Evolutionary conservation across 1,140 invertebrate genomes (phyloP).

Genomic region (Drosophila athabasca): DNA sequence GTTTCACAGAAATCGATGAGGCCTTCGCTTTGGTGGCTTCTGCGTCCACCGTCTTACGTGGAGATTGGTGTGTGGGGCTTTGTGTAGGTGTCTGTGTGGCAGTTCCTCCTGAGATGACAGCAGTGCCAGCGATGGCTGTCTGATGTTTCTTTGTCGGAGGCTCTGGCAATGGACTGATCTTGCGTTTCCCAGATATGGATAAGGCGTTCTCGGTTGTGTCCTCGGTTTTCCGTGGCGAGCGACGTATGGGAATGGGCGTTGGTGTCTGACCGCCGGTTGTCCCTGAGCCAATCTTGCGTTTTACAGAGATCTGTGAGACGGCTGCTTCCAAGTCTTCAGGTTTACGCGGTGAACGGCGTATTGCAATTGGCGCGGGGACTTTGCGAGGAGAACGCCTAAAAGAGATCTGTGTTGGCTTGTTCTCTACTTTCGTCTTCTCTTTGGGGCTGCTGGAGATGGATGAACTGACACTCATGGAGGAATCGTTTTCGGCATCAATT

Average conservation of each 20-base stretch:
- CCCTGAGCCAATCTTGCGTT: conserved; percentile 28
- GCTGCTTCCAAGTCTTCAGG: conserved; percentile 2
- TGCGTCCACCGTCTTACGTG: background rate
- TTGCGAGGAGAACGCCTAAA: conserved; percentile 60
- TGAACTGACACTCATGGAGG: conserved; percentile 59
- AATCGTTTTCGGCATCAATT: conserved; percentile 61
- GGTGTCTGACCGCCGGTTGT: background rate
- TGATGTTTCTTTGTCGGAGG: conserved; percentile 21
- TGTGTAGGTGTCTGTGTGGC: too few relatives aligned
- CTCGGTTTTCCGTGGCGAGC: background rate
- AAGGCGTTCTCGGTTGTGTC: background rate
- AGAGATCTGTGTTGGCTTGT: conserved; percentile 53
- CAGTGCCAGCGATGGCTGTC: conserved; percentile 24
- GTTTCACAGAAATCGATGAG: conserved; percentile 32
- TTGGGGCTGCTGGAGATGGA: conserved; percentile 47
- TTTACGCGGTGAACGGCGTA: conserved; percentile 56
- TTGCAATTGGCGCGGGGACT: conserved; percentile 52
- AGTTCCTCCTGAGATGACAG: conserved; percentile 68
- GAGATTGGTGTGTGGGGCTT: too few relatives aligned
- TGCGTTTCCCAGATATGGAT: conserved; percentile 44
- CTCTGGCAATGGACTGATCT: conserved; percentile 39
- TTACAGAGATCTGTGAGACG: conserved; percentile 15
- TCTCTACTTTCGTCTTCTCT: conserved; percentile 4
- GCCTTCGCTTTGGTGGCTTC: background rate
- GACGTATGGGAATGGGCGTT: background rate